These are phyloP conservation scores for Oreonectes daqikongensis DNA, from an alignment of 2,797 vertebrate species.

Conservation along the genomic window DNA sequence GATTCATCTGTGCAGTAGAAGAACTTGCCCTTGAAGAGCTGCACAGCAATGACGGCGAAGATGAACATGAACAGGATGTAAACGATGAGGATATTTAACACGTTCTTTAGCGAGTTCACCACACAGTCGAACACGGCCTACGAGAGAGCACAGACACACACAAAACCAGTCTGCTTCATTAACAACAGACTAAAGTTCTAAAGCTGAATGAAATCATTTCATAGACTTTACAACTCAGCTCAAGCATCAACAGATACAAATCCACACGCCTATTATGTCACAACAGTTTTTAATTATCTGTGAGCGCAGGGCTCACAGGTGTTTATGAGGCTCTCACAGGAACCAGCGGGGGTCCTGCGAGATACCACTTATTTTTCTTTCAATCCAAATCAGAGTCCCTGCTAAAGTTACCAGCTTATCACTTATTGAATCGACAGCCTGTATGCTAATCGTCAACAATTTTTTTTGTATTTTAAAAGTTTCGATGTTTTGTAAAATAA, in stretches of 20 bases:
- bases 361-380: background rate
- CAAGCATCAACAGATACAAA: background rate
- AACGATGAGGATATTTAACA: constrained; percentile 96
- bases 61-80: constrained; percentile 99
- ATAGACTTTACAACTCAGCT: background rate
- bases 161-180: constrained; percentile 12
- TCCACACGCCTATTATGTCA: background rate
- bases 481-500: too few relatives aligned
- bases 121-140: constrained; percentile 98
- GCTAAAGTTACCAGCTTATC: background rate
- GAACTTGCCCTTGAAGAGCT: constrained; percentile 97
- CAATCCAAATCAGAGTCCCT: background rate
- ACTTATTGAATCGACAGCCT: background rate
- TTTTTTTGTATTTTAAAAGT: too few relatives aligned
- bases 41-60: constrained; percentile 97
- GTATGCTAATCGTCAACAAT: background rate
- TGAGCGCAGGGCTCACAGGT: background rate
- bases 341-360: background rate
- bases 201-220: constrained; percentile 10
- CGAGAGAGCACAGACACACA: constrained; percentile 49
- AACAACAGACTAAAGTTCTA: background rate
- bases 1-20: constrained; percentile 98
- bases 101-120: constrained; percentile 97
- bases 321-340: background rate
- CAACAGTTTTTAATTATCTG: background rate